These are phyloP conservation scores for Acanthosepion lycidas DNA, from an alignment of 2,888 invertebrate species.

Conservation along the genomic window DNA sequence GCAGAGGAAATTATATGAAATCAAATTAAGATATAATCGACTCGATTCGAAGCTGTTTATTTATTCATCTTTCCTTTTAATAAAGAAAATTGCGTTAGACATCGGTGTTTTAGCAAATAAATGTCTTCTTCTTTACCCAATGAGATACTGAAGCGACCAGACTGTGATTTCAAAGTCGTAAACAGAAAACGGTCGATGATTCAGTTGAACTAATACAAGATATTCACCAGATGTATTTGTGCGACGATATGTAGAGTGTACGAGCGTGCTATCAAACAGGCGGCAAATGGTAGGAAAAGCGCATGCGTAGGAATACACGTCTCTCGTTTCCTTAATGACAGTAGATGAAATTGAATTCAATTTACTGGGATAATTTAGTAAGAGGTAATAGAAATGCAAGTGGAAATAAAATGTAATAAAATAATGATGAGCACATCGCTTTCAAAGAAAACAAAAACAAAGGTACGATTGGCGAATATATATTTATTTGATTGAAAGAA, in stretches of 20 bases:
- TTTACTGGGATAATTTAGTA: not conserved
- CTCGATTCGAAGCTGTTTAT: no score
- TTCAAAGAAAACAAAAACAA: not conserved
- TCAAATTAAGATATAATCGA: not conserved
- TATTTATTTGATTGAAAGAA: not conserved
- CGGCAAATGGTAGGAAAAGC: not conserved
- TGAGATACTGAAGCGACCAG: not conserved
- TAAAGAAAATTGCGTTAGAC: not conserved
- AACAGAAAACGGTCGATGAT: not conserved
- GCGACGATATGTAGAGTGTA: no score
- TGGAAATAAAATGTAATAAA: not conserved
- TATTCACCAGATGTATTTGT: not conserved
- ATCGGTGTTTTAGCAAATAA: not conserved
- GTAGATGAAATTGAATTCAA: not conserved
- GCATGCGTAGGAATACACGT: not conserved
- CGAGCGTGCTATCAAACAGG: not conserved
- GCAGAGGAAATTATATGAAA: not conserved
- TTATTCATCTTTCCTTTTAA: no score
- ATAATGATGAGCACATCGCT: not conserved
- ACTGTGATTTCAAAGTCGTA: not conserved
- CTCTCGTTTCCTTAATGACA: slow-evolving; percentile 9
- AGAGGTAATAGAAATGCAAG: not conserved
- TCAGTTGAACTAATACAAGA: not conserved
- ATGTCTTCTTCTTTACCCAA: not conserved
- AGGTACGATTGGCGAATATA: not conserved